Base-by-base conservation (phyloP, 2,113 vertebrate species). In the Cyanocitta stelleri region DNA sequence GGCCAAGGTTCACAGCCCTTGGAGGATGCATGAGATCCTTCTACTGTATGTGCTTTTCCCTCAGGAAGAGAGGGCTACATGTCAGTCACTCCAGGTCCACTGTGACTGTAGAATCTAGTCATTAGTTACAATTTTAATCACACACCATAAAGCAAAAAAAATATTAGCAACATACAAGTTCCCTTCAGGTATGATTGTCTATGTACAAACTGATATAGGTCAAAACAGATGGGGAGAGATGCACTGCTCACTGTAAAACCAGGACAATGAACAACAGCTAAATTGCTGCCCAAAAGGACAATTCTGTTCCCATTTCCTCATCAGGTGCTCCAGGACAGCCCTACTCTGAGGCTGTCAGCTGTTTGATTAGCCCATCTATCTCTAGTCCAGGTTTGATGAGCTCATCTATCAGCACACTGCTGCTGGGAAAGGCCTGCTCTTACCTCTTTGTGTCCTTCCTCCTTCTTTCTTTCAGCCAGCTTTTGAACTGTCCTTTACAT, bases 321-420 rank as follows among this genome's bases (percentile, higher is more conserved):
- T 55, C 46, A 75, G 21, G 30, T 62, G 33, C 37, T 83, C 9
- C 51, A 66, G 46, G 75, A 71, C 13, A 93, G 17, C 5, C 8
- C 29, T 5, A 66, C 41, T 83, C 26, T 46, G n/a, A 49, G 22
- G 24, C 35, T 78, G 35, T 77, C 86, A 56, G 13, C 20, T 81
- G 8, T 24, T 55, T 77, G 59, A 44, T 77, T 77, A 92, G 33
- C 11, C 30, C 39, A 85, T 54, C 35, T 69, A 43, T 89, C 79
- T 89, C 62, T 55, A 55, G 71, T 15, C n/a, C 26, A 48, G 48
- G 69, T 69, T 61, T 61, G 71, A 62, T 55, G 48, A 89, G 37
- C 23, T 82, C 41, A 66, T 48, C 55, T 62, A 56, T 55, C 49
- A 77, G 16, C 0, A 0, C 1, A 3, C 4, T 46, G 26, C 13